phyloP scores from a whole-genome alignment of 1,140 invertebrate genomes.

The Elysia chlorotica region DNA sequence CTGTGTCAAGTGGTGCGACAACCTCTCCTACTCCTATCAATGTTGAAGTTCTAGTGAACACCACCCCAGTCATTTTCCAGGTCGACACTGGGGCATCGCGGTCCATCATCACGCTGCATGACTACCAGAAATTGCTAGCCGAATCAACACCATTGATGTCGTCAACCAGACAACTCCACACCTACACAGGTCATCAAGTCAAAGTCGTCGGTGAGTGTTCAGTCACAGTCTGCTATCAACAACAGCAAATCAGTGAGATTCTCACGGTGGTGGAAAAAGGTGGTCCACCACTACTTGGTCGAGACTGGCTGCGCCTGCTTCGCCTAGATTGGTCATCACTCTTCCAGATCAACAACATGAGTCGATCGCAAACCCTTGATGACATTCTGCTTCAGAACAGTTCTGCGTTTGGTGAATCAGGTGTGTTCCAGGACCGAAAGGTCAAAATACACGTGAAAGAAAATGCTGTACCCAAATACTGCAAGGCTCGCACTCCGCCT shows the following conservation, averaged over 20 bases:
- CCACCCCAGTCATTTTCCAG: neutral
- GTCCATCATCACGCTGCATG: neutral
- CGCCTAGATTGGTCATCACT: too few species aligned
- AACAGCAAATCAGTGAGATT: neutral
- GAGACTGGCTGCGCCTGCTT: neutral
- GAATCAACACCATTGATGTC: neutral
- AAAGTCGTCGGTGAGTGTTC: neutral
- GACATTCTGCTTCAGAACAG: too few species aligned
- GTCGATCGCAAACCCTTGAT: too few species aligned
- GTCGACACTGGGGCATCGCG: neutral
- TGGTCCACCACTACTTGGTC: neutral
- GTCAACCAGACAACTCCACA: neutral
- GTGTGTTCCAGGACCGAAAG: neutral
- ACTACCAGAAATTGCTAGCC: neutral
- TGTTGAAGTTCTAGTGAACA: neutral
- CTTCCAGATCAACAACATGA: too few species aligned
- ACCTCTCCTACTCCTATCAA: neutral
- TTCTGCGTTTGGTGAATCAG: neutral
- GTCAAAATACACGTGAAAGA: neutral
- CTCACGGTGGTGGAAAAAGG: neutral
- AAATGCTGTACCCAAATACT: conserved; percentile 19
- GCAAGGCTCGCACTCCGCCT: conserved; percentile 45
- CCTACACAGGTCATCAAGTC: neutral
- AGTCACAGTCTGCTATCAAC: neutral
- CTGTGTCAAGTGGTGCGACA: neutral